Evolutionary conservation across 2,113 vertebrate species (phyloP).

Genomic region (Pao palembangensis): DNA sequence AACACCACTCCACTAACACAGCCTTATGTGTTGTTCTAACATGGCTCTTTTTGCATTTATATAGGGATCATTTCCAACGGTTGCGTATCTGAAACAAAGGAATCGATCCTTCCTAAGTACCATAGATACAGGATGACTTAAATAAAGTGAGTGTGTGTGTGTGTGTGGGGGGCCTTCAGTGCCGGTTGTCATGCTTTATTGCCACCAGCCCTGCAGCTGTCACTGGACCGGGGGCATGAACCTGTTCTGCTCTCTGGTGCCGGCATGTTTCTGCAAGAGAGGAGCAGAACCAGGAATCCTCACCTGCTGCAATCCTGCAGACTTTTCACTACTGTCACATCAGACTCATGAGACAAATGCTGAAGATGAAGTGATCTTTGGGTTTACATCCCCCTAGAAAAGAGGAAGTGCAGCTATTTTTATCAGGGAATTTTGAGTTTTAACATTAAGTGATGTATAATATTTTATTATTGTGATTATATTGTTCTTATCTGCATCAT

Average conservation of each 20-base stretch:
- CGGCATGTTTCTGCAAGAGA: conserved; percentile 43
- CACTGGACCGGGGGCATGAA: conserved; percentile 40
- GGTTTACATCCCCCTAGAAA: too few species aligned
- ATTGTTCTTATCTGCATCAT: too few species aligned
- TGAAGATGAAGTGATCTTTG: too few species aligned
- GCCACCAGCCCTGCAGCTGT: conserved; percentile 60
- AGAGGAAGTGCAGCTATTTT: too few species aligned
- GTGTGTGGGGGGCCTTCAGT: conserved; percentile 40
- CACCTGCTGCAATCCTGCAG: conserved; percentile 47
- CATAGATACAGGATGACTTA: neutral
- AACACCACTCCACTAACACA: too few species aligned
- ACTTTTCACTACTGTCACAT: neutral
- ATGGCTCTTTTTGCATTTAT: neutral
- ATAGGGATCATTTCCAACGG: neutral
- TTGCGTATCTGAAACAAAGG: neutral
- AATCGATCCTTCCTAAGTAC: neutral
- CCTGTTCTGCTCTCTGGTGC: conserved; percentile 35
- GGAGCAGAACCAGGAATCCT: conserved; percentile 25
- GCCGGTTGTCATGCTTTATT: conserved; percentile 59
- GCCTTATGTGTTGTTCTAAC: neutral
- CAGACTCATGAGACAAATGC: neutral
- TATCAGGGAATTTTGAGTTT: too few species aligned
- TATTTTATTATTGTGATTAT: too few species aligned
- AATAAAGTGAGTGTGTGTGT: conserved; percentile 23
- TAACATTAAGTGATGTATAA: too few species aligned